Evolutionary conservation across 2,113 vertebrate species (phyloP), one percentile per base, ranked within the genome.

Genomic region (Puntigrus tetrazona): DNA sequence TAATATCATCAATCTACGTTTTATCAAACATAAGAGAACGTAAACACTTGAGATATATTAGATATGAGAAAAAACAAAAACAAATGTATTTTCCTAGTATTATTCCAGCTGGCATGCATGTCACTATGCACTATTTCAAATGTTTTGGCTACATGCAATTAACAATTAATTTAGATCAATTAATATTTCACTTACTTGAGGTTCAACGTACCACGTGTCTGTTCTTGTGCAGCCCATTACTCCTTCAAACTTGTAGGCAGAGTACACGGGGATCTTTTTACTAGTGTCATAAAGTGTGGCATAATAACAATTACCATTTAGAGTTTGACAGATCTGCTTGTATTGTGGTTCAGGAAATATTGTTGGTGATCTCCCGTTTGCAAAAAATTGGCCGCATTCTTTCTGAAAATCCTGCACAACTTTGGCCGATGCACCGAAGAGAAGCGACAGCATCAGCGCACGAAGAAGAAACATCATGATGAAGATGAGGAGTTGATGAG

Each of bases 161-260:
- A 7, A 20, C 0, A 1, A 52, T 20, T n/a, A 57, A 57, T 57
- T 50, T 36, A 36, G 36, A 36, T 45, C 1, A 45, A 69, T 16
- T 69, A 3, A 38, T 38, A 22, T 61, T 74, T 31, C 3, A 75
- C 70, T 43, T 72, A 82, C 80, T 47, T 72, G 73, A 47, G 85
- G 80, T 70, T 86, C 85, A 22, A 82, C 82, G 29, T 13, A 82
- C 85, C 85, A 82, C 0, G 0, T 27, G 0, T 0, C 0, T 11
- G 0, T 0, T 45, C 61, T 34, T 7, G 0, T 1, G 41, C 78
- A 82, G 0, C 0, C 0, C 4, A 1, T 20, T 11, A 1, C 0
- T 2, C 36, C 69, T 10, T 2, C 0, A 43, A 57, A 86, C 61
- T 0, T n/a, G 8, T 86, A 86, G 3, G 73, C 73, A 47, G 80